Base-by-base conservation (phyloP, 2,113 vertebrate species). In the Piaya cayana region DNA sequence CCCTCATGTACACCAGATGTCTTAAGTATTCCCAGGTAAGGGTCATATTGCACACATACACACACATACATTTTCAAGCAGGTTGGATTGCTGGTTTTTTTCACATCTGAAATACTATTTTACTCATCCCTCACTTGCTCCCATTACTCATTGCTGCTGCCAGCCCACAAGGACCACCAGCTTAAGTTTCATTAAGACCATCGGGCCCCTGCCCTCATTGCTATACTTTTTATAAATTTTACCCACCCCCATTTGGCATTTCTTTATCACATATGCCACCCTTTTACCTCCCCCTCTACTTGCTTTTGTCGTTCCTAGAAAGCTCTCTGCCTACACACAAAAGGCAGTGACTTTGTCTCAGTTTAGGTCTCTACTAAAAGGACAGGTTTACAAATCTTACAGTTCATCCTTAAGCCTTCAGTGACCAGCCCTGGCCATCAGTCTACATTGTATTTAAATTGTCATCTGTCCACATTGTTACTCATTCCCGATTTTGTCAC, bases 301-400 rank as follows among this genome's bases (percentile, higher is more conserved):
- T 87, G 49, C 62, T 92, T 90, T 76, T 82, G 36, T 80, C 71
- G 1, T 85, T 90, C 91, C 82, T 80, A 67, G 67, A 92, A 94
- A 92, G 67, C 67, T 82, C 83, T 69, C 81, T 63, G 67, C 74
- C 90, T 79, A 88, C 6, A 1, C 39, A 67, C 29, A 75, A 72
- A 78, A 92, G 30, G 43, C 86, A 86, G 45, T 1, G 2, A 58
- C 68, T 92, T 85, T 60, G 27, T 69, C 79, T 94, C 3, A 0
- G 5, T 71, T 81, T 25, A 55, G 32, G 30, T 64, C 75, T 36
- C 79, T 47, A 47, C 55, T 45, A 45, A 71, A 49, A 77, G 19
- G 12, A 80, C 27, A 75, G 6, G 2, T 86, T 64, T 78, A 83
- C 64, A 81, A 71, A 86, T 36, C 29, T 43, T 53, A 67, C 16